These are phyloP conservation scores for Metellina segmentata DNA, from an alignment of 2,888 invertebrate genomes.

Conservation along the genomic window DNA sequence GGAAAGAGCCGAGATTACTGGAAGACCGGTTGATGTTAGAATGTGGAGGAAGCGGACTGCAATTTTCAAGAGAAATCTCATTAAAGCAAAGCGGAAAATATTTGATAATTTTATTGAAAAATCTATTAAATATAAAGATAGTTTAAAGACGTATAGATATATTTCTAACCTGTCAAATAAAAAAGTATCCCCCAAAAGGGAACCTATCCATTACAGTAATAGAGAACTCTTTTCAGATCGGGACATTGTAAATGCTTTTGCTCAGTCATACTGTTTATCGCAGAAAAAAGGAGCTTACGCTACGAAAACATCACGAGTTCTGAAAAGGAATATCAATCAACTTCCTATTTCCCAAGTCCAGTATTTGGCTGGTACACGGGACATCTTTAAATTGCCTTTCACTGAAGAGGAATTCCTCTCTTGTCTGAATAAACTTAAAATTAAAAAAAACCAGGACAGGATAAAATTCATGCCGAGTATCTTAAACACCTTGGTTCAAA, in stretches of 20 bases:
- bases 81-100: constrained; percentile 3
- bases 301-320: background rate
- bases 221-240: constrained; percentile 17
- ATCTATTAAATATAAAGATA: constrained; percentile 17
- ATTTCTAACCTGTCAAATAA: constrained; percentile 8
- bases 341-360: background rate
- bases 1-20: background rate
- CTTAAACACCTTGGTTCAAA: constrained; percentile 21
- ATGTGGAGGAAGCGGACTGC: constrained; percentile 7
- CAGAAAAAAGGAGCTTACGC: constrained; percentile 23
- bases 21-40: background rate
- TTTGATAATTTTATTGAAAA: constrained; percentile 22
- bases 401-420: constrained; percentile 19
- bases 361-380: background rate
- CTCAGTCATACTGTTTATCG: background rate
- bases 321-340: background rate
- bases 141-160: constrained; percentile 22
- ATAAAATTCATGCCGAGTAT: constrained; percentile 28
- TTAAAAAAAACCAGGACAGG: constrained; percentile 2
- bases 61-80: background rate
- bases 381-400: constrained; percentile 14
- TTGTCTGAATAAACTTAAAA: constrained; percentile 16
- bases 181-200: background rate
- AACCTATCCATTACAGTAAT: background rate
- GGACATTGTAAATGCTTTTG: constrained; percentile 22